Percentiles rank a stretch among this genome's conserved stretches.
These are phyloP conservation scores for Leucopsar rothschildi DNA, from an alignment of 2,113 vertebrate genomes.

Conservation along the genomic window DNA sequence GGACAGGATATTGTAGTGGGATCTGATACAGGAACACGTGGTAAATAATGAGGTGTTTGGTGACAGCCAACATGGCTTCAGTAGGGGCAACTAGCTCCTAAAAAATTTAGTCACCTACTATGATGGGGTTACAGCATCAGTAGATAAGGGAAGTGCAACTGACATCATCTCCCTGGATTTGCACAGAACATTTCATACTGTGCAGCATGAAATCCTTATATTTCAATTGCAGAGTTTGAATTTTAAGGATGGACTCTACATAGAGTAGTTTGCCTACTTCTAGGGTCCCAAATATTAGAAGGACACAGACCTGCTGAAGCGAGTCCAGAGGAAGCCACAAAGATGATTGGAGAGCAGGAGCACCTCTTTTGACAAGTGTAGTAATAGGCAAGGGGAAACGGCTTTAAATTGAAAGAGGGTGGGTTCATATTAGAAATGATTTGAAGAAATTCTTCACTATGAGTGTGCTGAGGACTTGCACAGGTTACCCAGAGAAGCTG, in stretches of 20 bases:
- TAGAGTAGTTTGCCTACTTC: not conserved
- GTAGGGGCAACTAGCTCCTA: not conserved
- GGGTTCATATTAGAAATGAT: not conserved
- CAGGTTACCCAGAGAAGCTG: not conserved
- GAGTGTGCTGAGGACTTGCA: not conserved
- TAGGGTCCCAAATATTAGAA: not conserved
- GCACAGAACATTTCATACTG: not conserved
- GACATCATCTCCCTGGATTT: not conserved
- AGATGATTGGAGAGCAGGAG: not conserved
- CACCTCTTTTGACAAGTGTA: not conserved
- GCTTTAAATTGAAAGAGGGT: not conserved
- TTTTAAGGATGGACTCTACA: not conserved
- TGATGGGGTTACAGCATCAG: accelerated
- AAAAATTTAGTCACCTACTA: not conserved
- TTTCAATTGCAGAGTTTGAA: not conserved
- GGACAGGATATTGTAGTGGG: not conserved
- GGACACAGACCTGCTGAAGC: not conserved
- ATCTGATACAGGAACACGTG: not conserved
- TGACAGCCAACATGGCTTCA: not conserved
- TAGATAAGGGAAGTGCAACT: not conserved
- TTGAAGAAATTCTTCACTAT: not conserved
- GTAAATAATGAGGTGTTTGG: not conserved
- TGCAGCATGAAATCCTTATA: not conserved
- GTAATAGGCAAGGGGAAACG: not conserved
- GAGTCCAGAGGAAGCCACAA: not conserved